These are phyloP conservation scores for Sericinus montela DNA, from an alignment of 2,888 invertebrate genomes.

Conservation along the genomic window DNA sequence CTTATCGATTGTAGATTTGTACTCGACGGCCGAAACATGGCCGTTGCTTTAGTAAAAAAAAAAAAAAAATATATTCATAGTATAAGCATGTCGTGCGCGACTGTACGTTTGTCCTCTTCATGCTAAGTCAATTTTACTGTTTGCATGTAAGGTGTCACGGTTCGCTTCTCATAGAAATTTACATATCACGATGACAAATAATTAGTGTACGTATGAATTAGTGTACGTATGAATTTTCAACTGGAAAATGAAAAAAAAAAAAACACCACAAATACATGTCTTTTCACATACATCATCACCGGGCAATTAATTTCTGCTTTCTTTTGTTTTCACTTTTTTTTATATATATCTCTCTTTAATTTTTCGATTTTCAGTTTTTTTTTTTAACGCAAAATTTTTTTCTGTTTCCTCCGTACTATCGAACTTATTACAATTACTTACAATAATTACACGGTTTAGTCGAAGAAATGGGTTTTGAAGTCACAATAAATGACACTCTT, in stretches of 20 bases:
- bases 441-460: constrained; percentile 12
- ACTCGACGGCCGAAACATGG: constrained; percentile 26
- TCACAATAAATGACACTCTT: not conserved
- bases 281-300: constrained; percentile 17
- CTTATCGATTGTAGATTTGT: constrained; percentile 36
- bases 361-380: constrained; percentile 8
- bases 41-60: constrained; percentile 16
- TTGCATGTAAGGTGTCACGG: constrained; percentile 6
- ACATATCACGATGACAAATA: constrained; percentile 76
- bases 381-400: not conserved
- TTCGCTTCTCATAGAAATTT: constrained; percentile 34
- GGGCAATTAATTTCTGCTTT: not conserved
- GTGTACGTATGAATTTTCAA: constrained; percentile 23
- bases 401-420: constrained; percentile 15
- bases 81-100: constrained; percentile 38
- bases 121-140: constrained; percentile 20
- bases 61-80: constrained; percentile 19
- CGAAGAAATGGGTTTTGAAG: not conserved
- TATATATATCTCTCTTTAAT: constrained; percentile 7
- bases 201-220: constrained; percentile 44
- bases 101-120: constrained; percentile 46
- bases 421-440: constrained; percentile 12
- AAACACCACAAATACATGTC: constrained; percentile 30
- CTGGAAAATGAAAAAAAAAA: constrained; percentile 18
- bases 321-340: constrained; percentile 5